phyloP scores from a whole-genome alignment of 1,140 invertebrate genomes.

The Drosophila tropicalis region DNA sequence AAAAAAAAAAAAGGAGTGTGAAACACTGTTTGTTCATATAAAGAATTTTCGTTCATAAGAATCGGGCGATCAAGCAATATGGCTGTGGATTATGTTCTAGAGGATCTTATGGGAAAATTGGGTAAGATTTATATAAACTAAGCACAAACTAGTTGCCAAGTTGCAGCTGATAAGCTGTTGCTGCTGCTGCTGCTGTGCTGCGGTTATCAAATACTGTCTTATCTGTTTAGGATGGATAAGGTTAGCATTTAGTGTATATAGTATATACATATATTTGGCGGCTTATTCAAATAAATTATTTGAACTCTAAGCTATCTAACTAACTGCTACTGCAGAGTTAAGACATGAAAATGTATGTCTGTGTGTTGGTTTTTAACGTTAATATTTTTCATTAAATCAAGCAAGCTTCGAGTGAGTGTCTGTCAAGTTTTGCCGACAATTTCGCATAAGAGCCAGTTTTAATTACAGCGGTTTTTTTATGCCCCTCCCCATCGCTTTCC shows the following conservation, averaged over 20 bases:
- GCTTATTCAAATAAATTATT: slow-evolving; percentile 16
- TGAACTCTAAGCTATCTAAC: slow-evolving; percentile 11
- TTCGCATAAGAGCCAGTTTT: slow-evolving; percentile 50
- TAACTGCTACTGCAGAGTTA: neutral
- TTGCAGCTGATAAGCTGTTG: slow-evolving; percentile 34
- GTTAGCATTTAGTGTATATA: neutral
- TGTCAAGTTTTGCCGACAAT: slow-evolving; percentile 46
- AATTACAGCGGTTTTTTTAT: slow-evolving; percentile 48
- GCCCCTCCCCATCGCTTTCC: neutral
- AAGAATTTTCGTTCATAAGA: slow-evolving; percentile 13
- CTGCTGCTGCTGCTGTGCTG: slow-evolving; percentile 38
- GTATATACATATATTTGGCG: neutral
- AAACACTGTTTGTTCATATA: slow-evolving; percentile 15
- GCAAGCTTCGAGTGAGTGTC: neutral
- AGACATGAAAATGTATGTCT: slow-evolving; percentile 7
- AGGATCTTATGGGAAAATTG: slow-evolving; percentile 88
- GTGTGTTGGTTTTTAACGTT: slow-evolving; percentile 18
- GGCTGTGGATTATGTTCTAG: slow-evolving; percentile 87
- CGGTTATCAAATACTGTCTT: slow-evolving; percentile 17
- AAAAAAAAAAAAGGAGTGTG: slow-evolving; percentile 22
- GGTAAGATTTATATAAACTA: slow-evolving; percentile 83
- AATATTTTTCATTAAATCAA: slow-evolving; percentile 31
- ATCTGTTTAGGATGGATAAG: slow-evolving; percentile 7
- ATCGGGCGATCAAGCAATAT: slow-evolving; percentile 64
- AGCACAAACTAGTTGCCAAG: slow-evolving; percentile 18